A percentile compares a stretch with the other conserved stretches of the same genome.
Conservation (phyloP, 2,888 invertebrate species). For the Dryobotodes eremita region DNA sequence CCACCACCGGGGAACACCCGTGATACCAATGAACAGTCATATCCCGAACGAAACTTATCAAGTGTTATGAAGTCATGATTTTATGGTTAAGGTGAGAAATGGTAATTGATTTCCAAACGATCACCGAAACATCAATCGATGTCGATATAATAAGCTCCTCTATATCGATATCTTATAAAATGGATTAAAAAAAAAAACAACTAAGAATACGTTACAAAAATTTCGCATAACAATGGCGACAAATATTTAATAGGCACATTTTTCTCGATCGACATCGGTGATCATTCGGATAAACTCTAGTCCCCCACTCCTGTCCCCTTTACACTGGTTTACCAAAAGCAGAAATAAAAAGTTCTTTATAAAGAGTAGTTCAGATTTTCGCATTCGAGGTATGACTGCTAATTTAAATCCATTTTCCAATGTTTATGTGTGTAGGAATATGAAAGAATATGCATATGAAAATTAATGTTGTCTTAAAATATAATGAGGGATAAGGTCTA, state of each 20-base stretch:
- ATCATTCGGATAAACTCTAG: constrained; percentile 6
- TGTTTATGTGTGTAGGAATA: constrained; percentile 35
- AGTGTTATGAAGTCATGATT: constrained; percentile 8
- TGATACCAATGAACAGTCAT: constrained; percentile 61
- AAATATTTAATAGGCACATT: neutral
- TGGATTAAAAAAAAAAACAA: no score
- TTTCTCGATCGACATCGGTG: constrained; percentile 7
- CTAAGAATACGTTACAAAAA: neutral
- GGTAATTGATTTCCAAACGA: neutral
- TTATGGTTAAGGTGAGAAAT: neutral
- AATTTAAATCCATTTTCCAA: constrained; percentile 33
- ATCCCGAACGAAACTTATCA: constrained; percentile 42
- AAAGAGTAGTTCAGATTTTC: neutral
- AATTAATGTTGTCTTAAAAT: constrained; percentile 24
- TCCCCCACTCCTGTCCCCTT: neutral
- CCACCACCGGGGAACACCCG: constrained; percentile 75
- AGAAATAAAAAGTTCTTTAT: neutral
- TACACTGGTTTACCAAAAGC: constrained; percentile 1
- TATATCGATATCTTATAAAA: neutral
- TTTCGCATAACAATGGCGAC: neutral
- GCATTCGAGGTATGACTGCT: constrained; percentile 55
- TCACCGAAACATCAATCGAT: constrained; percentile 9
- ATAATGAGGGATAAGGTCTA: neutral
- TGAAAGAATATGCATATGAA: constrained; percentile 53
- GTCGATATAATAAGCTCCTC: neutral